Percentiles rank a stretch among this genome's conserved stretches.
Evolutionary conservation across 2,888 invertebrate genomes (phyloP).

Genomic region (Neria commutata): DNA sequence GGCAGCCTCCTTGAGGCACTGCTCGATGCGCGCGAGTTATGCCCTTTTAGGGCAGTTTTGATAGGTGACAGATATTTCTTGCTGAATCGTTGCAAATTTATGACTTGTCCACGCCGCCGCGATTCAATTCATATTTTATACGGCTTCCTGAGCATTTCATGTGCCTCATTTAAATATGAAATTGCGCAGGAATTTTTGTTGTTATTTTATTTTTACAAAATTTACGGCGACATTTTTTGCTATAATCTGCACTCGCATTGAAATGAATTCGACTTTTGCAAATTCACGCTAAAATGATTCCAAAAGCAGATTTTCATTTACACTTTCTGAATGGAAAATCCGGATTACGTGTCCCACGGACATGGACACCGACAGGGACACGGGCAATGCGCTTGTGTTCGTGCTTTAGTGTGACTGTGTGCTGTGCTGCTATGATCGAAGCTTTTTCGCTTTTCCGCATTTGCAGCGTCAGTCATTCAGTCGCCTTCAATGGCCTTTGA

Average conservation of each 20-base stretch:
- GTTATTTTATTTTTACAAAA: neutral
- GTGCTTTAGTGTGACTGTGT: too few relatives aligned
- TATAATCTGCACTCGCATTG: conserved; percentile 37
- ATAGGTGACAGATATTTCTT: conserved; percentile 56
- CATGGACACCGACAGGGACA: conserved; percentile 28
- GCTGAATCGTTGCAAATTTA: conserved; percentile 49
- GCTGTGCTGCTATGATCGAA: too few relatives aligned
- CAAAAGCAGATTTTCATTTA: conserved; percentile 60
- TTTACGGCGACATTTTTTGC: neutral
- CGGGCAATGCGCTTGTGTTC: conserved; percentile 39
- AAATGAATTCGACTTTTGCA: conserved; percentile 60
- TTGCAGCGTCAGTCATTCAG: neutral
- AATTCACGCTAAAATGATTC: conserved; percentile 60
- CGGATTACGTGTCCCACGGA: conserved; percentile 57
- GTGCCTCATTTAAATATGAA: neutral
- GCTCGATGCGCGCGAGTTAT: conserved; percentile 39
- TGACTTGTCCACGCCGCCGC: conserved; percentile 43
- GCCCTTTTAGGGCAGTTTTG: conserved; percentile 59
- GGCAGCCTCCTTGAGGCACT: too few relatives aligned
- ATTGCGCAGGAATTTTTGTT: neutral
- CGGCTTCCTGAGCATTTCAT: conserved; percentile 21
- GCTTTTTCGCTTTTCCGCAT: conserved; percentile 1
- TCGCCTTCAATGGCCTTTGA: neutral
- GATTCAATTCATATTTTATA: conserved; percentile 3
- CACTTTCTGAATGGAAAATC: conserved; percentile 56